Base-by-base conservation (phyloP, 2,113 vertebrate species). In the Uria aalge region DNA sequence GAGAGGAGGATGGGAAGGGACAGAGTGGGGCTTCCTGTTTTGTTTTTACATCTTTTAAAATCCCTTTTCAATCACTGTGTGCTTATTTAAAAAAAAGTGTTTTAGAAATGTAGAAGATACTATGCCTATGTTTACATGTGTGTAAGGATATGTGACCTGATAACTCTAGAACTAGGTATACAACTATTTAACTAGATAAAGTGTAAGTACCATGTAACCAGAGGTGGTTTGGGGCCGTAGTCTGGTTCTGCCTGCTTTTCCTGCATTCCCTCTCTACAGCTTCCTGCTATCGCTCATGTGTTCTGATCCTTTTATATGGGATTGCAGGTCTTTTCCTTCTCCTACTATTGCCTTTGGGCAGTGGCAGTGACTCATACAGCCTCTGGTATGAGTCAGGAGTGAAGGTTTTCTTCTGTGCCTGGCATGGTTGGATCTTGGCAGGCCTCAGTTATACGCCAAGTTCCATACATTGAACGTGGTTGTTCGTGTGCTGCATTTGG, bases 381-480 rank as follows among this genome's bases (percentile, higher is more conserved):
- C 41, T 74, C 43, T 90, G 63, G 8, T 40, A 3, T 8, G 30
- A 59, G 20, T 34, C 32, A 63, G 18, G 56, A 55, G 12, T 32
- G 34, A 76, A n/a, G 24, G 8, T 22, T 76, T 73, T 68, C n/a
- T 48, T 32, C 27, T 66, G 36, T 81, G 52, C 23, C 43, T 52
- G 34, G 13, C 40, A 15, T 24, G 24, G 56, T 0, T 72, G 38
- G 32, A 26, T 78, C 52, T 72, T 81, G 64, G 45, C 41, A 76
- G 11, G 40, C 23, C 18, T 56, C 15, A 38, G 30, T 66, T 52
- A 29, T 4, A 27, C 6, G 15, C 9, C 15, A 27, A 6, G 40
- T 62, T 81, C 45, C 45, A 27, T 43, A 18, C 36, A 27, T 27
- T 67, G 48, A n/a, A 60, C 0, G 0, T 40, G 32, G 4, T 34